Evolutionary conservation across 1,140 invertebrate species (phyloP), one percentile per base, ranked within the genome.

Genomic region (Drosophila parvula): DNA sequence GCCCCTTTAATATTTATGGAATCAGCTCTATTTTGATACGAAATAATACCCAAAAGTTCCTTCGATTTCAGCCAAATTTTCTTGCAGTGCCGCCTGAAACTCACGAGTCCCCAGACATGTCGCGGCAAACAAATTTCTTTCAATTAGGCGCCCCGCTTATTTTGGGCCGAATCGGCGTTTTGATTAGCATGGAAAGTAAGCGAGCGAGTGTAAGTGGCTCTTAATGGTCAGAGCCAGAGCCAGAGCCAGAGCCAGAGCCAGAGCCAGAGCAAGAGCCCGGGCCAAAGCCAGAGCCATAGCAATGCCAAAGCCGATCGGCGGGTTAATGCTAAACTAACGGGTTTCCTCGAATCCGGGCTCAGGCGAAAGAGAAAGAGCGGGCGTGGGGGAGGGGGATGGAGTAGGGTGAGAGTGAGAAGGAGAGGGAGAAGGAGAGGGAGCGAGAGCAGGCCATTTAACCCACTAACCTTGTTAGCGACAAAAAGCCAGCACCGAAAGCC

Each of bases 391-490:
- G 64, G 45, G 61, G 62, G 55, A 61, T n/a, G 65, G 44, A 50
- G 62, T 38, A 43, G 78, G 68, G 45, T 57, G 40, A 14, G 36
- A 48, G 44, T 5, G 53, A 9, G 43, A 30, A 16, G n/a, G 9
- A 12, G 55, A 47, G 28, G 47, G 18, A 34, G 16, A 16, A 64
- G 22, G 47, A 36, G 65, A 30, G 57, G 27, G 34, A 47, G 59
- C 51, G 64, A 28, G 40, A 70, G 57, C 67, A 63, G 67, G 77
- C 69, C 69, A 65, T 79, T 88, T 86, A 89, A 88, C 83, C 83
- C 83, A 88, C 83, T 88, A 88, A 88, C 83, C 83, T 88, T 88
- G 77, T 88, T 88, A 74, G 71, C 74, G 74, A 59, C 78, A 85
- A 84, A 69, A 70, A 67, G 50, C 16, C 56, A 68, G 73, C 44